Evolutionary conservation across 2,797 vertebrate species (phyloP).

Genomic region (Thalassophryne amazonica): DNA sequence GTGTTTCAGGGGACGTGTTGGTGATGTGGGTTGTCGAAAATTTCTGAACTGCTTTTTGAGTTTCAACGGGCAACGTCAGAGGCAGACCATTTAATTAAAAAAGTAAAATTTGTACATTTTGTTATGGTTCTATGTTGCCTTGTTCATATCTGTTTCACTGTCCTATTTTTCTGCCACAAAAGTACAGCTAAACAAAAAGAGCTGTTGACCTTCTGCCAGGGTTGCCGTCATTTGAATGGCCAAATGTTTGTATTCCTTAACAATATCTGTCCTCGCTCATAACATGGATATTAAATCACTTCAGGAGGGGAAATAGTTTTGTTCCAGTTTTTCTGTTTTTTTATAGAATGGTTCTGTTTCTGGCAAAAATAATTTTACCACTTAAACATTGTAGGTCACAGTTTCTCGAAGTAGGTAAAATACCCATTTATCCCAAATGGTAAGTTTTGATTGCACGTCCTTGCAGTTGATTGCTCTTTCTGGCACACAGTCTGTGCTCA

Average conservation of each 20-base stretch:
- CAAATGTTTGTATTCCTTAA: background rate
- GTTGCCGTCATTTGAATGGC: background rate
- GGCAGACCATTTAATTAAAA: no score
- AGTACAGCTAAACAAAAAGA: background rate
- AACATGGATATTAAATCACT: no score
- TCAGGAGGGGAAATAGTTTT: no score
- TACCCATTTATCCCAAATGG: background rate
- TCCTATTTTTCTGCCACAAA: background rate
- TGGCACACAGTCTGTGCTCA: background rate
- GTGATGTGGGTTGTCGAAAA: no score
- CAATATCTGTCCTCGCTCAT: no score
- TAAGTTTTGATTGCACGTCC: background rate
- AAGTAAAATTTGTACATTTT: no score
- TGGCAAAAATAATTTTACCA: background rate
- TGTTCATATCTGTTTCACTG: background rate
- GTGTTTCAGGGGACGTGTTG: no score
- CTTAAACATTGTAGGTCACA: background rate
- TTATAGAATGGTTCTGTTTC: no score
- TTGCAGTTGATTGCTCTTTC: background rate
- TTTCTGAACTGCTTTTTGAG: no score
- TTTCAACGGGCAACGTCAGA: no score
- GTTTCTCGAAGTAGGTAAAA: background rate
- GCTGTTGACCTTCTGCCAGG: background rate
- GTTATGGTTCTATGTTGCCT: background rate
- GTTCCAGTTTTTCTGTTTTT: no score